These are phyloP conservation scores for Pygmarrhopalites habei DNA, from an alignment of 1,140 invertebrate genomes.

Conservation along the genomic window DNA sequence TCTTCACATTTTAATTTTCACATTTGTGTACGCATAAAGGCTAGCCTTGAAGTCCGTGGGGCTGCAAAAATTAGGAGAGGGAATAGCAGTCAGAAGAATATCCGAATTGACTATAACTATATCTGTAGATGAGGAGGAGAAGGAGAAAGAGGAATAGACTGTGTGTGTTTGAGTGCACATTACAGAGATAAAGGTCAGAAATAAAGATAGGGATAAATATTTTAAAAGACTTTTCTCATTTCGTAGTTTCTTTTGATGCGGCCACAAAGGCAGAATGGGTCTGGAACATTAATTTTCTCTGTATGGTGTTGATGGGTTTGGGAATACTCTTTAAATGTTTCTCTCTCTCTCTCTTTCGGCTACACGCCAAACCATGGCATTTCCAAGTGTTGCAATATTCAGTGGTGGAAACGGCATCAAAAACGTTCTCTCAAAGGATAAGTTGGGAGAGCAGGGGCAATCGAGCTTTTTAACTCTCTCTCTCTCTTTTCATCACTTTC, in stretches of 20 bases:
- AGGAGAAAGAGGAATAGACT: not conserved
- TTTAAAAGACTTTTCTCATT: conserved; percentile 24
- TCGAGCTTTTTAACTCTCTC: conserved; percentile 13
- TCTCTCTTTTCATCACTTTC: not conserved
- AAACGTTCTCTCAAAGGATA: conserved; percentile 28
- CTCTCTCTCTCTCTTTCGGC: not conserved
- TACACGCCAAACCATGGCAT: conserved; percentile 10
- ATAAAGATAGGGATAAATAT: conserved; percentile 24
- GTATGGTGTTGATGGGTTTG: conserved; percentile 37
- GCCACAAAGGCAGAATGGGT: conserved; percentile 31
- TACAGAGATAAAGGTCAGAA: conserved; percentile 22
- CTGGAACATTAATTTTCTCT: conserved; percentile 33
- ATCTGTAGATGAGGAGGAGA: not conserved
- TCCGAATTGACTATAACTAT: too few species aligned
- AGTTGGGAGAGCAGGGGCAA: conserved; percentile 17
- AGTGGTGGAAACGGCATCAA: conserved; percentile 21
- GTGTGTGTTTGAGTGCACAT: too few species aligned
- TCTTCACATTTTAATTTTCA: too few species aligned
- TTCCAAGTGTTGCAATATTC: conserved; percentile 30
- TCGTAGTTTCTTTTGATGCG: conserved; percentile 33
- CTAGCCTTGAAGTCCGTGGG: too few species aligned
- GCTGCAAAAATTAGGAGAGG: too few species aligned
- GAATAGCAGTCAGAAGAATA: too few species aligned
- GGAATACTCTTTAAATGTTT: conserved; percentile 11
- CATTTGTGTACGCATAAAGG: too few species aligned